Evolutionary conservation across 2,888 invertebrate species (phyloP), one percentile per base, ranked within the genome.

Genomic region (Rhogogaster chlorosoma): DNA sequence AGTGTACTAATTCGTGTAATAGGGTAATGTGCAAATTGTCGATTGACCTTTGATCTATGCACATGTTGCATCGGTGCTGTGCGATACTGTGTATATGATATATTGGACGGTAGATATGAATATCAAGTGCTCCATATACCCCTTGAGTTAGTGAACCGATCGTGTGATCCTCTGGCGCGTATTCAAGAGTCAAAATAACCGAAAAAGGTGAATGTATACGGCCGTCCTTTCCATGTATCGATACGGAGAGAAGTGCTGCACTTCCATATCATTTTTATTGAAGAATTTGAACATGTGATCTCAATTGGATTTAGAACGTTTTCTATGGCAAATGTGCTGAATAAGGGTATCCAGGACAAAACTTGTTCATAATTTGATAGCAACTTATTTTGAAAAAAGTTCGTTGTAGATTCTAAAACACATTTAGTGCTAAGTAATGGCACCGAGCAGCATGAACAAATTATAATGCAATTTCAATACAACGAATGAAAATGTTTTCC

Each of bases 161-260:
- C 9, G 53, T 77, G 15, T 49, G 53, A 49, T 53, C 77, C 18
- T 32, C 32, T 49, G 53, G 77, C 77, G 26, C 4, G 49, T 53
- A n/a, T 77, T 77, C 77, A 77, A 77, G 29, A 49, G 77, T 77
- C 49, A 32, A 77, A 77, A 53, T 29, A 53, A 53, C 77, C 38
- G 29, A 53, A 32, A 49, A 77, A 45, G n/a, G 10, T 15, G n/a
- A 22, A 73, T 2, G 7, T 42, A 77, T 29, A 49, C 0, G 7
- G 29, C 15, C 12, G 1, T 75, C 26, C 29, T 6, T 49, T 75
- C 49, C 29, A 32, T 67, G 32, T 32, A 67, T 67, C 67, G 67
- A 67, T 67, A 29, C 6, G 42, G n/a, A 42, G n/a, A 22, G 10
- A 73, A 10, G n/a, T 42, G 61, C 15, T 38, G 10, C 15, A 32